Conservation (phyloP, 2,888 invertebrate genomes). For the Gymnoscelis rufifasciata region DNA sequence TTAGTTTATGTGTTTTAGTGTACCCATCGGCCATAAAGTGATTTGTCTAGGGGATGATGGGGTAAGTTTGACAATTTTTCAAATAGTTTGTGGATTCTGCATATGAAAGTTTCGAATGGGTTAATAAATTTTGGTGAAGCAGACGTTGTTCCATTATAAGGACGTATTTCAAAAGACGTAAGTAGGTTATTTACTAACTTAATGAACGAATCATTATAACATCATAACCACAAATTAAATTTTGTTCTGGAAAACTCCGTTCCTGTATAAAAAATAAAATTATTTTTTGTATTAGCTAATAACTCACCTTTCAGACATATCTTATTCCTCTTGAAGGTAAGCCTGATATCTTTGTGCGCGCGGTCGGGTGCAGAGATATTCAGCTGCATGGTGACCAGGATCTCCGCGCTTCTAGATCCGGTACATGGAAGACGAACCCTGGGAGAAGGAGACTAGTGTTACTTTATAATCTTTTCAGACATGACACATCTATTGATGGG, state of each 20-base stretch:
- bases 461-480: not conserved
- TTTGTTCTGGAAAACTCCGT: not conserved
- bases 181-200: not conserved
- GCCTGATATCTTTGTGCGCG: conserved; percentile 83
- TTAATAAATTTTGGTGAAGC: conserved; percentile 1
- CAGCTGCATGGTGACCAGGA: conserved; percentile 88
- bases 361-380: conserved; percentile 86
- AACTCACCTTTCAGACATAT: conserved; percentile 88
- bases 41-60: conserved; percentile 49
- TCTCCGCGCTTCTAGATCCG: conserved; percentile 88
- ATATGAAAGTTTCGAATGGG: conserved; percentile 1
- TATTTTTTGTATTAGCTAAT: no score
- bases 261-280: no score
- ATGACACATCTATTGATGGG: no score
- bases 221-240: not conserved
- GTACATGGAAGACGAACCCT: conserved; percentile 91
- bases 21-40: conserved; percentile 58
- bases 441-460: conserved; percentile 10
- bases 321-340: conserved; percentile 91
- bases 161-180: not conserved
- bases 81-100: conserved; percentile 17
- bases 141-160: not conserved
- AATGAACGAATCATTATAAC: not conserved
- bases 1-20: conserved; percentile 54
- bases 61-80: conserved; percentile 26